Evolutionary conservation across 1,140 invertebrate genomes (phyloP).

Genomic region (Sogatella furcifera): DNA sequence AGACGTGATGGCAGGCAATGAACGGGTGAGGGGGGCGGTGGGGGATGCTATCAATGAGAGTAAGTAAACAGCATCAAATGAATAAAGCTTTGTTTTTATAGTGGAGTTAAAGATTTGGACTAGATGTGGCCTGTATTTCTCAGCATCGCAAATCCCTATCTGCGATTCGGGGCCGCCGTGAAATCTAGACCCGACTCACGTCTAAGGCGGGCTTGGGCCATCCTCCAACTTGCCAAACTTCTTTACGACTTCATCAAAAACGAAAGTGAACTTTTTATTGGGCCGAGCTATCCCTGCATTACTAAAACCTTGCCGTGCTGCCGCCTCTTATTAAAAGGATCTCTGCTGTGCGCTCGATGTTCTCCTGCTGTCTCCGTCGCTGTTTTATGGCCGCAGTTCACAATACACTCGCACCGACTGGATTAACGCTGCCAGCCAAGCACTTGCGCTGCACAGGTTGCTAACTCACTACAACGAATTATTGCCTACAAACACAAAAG

Average conservation of each 20-base stretch:
- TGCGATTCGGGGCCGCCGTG: background rate
- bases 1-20: too few species aligned
- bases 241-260: slow-evolving; percentile 4
- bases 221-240: background rate
- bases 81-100: slow-evolving; percentile 2
- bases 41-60: background rate
- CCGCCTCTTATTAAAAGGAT: background rate
- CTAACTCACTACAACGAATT: too few species aligned
- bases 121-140: background rate
- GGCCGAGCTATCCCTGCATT: background rate
- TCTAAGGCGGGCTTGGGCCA: background rate
- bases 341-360: too few species aligned
- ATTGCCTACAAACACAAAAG: too few species aligned
- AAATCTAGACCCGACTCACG: background rate
- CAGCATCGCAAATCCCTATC: background rate
- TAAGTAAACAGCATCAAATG: slow-evolving; percentile 2
- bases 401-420: too few species aligned
- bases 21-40: too few species aligned
- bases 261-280: slow-evolving; percentile 2
- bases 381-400: too few species aligned
- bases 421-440: too few species aligned
- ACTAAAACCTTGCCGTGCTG: background rate
- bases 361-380: too few species aligned
- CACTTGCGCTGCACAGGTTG: too few species aligned
- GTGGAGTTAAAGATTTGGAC: slow-evolving; percentile 1